Percentiles rank a stretch among this genome's conserved stretches.
Conservation (phyloP, 2,888 invertebrate species). For the Eristalis pertinax region DNA sequence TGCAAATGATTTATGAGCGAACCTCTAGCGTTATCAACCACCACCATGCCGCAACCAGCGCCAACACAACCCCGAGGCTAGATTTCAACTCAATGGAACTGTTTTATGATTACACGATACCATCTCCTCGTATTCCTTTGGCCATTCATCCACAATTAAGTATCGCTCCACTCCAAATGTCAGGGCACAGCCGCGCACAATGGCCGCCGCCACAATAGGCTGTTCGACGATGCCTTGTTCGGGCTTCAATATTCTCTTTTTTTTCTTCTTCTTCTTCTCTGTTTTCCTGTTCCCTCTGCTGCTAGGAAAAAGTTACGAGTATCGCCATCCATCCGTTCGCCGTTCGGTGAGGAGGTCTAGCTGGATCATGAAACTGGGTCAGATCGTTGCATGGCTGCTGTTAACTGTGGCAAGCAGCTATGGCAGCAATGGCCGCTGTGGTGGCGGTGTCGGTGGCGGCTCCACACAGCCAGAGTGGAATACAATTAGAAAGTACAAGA, state of each 20-base stretch:
- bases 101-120: slow-evolving; percentile 24
- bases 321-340: not conserved
- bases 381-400: slow-evolving; percentile 51
- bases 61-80: not conserved
- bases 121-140: slow-evolving; percentile 22
- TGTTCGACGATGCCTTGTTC: slow-evolving; percentile 24
- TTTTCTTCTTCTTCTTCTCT: no score
- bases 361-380: slow-evolving; percentile 64
- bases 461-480: not conserved
- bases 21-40: not conserved
- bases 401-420: not conserved
- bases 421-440: not conserved
- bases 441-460: not conserved
- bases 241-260: not conserved
- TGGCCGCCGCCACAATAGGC: slow-evolving; percentile 56
- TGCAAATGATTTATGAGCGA: not conserved
- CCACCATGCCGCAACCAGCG: not conserved
- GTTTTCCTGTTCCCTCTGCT: not conserved
- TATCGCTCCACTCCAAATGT: slow-evolving; percentile 46
- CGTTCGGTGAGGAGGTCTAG: slow-evolving; percentile 38
- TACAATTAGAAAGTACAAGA: slow-evolving; percentile 71
- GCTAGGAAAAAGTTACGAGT: slow-evolving; percentile 34
- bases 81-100: not conserved
- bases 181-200: slow-evolving; percentile 49
- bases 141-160: slow-evolving; percentile 35